Percentiles rank a stretch among this genome's conserved stretches.
Conservation (phyloP, 2,888 invertebrate species). For the Drosophila neutralis region DNA sequence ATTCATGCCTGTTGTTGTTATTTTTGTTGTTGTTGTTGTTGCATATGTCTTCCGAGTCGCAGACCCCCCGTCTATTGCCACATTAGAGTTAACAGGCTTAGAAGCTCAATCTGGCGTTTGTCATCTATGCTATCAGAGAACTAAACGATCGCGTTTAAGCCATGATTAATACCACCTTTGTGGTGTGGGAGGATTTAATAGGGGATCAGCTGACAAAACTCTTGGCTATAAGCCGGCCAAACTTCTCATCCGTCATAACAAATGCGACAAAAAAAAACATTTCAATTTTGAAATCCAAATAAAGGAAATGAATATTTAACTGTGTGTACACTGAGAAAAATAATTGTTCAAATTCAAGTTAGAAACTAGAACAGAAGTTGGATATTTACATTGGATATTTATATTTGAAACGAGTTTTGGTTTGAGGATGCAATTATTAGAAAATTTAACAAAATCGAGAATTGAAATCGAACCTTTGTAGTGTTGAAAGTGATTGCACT, state of each 20-base stretch:
- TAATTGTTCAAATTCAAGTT: conserved; percentile 4
- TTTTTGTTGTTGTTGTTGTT: conserved; percentile 12
- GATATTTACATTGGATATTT: not conserved
- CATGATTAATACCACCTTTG: conserved; percentile 17
- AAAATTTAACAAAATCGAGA: not conserved
- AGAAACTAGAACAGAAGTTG: not conserved
- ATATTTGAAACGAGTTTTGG: not conserved
- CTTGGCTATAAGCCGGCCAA: not conserved
- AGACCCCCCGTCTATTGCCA: conserved; percentile 55
- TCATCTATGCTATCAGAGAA: not conserved
- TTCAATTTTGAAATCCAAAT: conserved; percentile 4
- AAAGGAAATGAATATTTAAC: conserved; percentile 32
- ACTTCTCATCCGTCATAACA: not conserved
- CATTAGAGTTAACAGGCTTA: conserved; percentile 20
- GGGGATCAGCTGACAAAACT: conserved; percentile 7
- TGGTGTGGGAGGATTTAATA: conserved; percentile 17
- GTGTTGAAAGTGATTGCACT: not conserved
- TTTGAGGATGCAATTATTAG: not conserved
- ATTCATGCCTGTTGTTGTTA: conserved; percentile 58
- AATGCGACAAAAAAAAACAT: not conserved
- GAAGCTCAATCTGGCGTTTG: conserved; percentile 5
- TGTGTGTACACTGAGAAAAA: conserved; percentile 16
- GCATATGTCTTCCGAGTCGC: conserved; percentile 25
- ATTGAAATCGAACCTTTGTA: not conserved
- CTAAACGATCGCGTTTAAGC: not conserved